These are phyloP conservation scores for Saccopteryx bilineata DNA, from an alignment of 2,113 vertebrate species.

Conservation along the genomic window DNA sequence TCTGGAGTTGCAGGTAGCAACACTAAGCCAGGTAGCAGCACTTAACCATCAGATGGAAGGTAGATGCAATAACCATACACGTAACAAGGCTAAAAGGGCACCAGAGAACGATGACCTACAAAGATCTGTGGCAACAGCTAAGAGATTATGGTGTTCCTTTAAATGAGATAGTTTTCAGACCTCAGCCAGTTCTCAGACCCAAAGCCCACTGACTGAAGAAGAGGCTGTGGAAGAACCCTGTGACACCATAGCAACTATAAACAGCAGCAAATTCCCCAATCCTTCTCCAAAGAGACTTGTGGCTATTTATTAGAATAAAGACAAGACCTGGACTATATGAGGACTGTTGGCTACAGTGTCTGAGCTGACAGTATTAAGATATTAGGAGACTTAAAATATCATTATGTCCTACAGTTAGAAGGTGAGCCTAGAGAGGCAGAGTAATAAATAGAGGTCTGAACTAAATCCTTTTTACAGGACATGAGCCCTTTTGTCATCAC, in stretches of 20 bases:
- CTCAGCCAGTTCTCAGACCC: background rate
- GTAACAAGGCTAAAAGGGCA: background rate
- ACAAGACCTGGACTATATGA: background rate
- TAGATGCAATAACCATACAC: background rate
- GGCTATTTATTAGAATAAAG: background rate
- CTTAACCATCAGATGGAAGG: background rate
- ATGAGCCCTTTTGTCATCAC: background rate
- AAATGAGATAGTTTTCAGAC: background rate
- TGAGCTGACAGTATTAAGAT: background rate
- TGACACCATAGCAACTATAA: background rate
- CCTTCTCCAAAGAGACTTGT: background rate
- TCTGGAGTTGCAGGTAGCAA: background rate
- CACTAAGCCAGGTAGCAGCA: background rate
- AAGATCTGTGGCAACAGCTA: background rate
- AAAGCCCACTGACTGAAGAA: slow-evolving; percentile 8
- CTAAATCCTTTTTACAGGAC: background rate
- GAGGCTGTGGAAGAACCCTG: background rate
- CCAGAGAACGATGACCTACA: background rate
- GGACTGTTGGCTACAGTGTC: background rate
- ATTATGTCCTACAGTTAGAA: background rate
- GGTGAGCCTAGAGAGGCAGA: background rate
- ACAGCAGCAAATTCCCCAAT: background rate
- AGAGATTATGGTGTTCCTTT: background rate
- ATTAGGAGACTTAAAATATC: background rate
- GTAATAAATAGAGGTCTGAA: background rate